Evolutionary conservation across 2,113 vertebrate species (phyloP).

Genomic region (Pygoscelis antarcticus): DNA sequence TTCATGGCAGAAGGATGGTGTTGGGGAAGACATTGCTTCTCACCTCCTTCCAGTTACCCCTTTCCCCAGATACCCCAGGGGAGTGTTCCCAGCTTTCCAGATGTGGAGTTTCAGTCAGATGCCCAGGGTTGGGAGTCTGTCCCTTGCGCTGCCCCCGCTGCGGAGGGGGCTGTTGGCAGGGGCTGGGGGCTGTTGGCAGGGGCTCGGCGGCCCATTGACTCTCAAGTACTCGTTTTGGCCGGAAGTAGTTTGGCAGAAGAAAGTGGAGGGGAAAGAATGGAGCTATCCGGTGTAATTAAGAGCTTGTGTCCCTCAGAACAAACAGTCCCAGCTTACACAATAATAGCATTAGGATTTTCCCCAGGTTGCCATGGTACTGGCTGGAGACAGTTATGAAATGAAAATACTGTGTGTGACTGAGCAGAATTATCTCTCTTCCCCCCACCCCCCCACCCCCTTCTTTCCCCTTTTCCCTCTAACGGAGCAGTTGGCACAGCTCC

Average conservation of each 20-base stretch:
- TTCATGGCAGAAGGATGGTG: neutral
- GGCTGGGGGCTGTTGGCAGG: slow-evolving; percentile 43
- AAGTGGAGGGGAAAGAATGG: slow-evolving; percentile 49
- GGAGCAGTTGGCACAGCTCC: slow-evolving; percentile 53
- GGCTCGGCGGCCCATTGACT: neutral
- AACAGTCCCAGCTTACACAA: slow-evolving; percentile 61
- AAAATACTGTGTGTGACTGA: slow-evolving; percentile 58
- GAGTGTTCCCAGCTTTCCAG: neutral
- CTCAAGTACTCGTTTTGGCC: slow-evolving; percentile 18
- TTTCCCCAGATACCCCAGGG: neutral
- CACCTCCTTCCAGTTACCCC: neutral
- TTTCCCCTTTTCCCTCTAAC: neutral
- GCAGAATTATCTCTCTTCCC: slow-evolving; percentile 10
- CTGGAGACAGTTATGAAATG: slow-evolving; percentile 70
- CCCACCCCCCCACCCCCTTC: too few relatives aligned
- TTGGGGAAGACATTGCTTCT: neutral
- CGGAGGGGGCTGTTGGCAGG: slow-evolving; percentile 35
- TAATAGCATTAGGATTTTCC: slow-evolving; percentile 71
- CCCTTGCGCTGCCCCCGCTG: neutral
- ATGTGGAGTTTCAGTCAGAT: neutral
- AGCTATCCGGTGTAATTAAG: slow-evolving; percentile 72
- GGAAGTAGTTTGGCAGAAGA: slow-evolving; percentile 63
- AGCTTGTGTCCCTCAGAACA: slow-evolving; percentile 70
- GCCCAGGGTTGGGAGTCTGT: neutral
- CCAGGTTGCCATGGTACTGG: slow-evolving; percentile 66